Evolutionary conservation across 2,888 invertebrate species (phyloP).

Genomic region (Xylocampa areola): DNA sequence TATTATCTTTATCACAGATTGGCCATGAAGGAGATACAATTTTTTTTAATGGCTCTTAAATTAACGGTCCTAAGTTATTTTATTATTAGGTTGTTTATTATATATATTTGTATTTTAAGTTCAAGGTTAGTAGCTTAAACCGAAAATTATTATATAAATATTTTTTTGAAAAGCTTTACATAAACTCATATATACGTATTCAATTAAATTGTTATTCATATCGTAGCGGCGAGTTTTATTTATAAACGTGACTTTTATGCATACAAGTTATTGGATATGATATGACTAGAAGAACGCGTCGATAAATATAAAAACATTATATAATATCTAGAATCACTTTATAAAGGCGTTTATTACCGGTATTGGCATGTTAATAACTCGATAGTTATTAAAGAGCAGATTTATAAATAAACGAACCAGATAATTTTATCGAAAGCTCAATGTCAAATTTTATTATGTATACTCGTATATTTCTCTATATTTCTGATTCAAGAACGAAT

Average conservation of each 20-base stretch:
- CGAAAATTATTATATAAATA: too few species aligned
- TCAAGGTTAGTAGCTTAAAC: too few species aligned
- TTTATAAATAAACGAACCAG: too few species aligned
- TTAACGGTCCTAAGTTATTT: too few species aligned
- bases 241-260: constrained; percentile 19
- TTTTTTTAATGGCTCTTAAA: too few species aligned
- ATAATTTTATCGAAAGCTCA: too few species aligned
- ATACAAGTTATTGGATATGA: constrained; percentile 3
- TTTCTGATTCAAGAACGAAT: not conserved
- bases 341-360: not conserved
- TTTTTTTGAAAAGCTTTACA: too few species aligned
- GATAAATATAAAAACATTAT: not conserved
- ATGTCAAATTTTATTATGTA: not conserved
- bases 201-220: constrained; percentile 27
- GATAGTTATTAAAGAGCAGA: not conserved
- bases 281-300: constrained; percentile 3
- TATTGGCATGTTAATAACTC: not conserved
- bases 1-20: too few species aligned
- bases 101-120: constrained; percentile 6
- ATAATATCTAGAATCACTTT: not conserved
- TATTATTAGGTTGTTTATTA: too few species aligned
- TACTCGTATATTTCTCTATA: too few species aligned
- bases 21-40: too few species aligned
- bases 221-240: constrained; percentile 7
- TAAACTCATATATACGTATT: too few species aligned